Percentiles rank a stretch among this genome's conserved stretches.
Evolutionary conservation across 37 sponge, comb jelly and placozoan species (phyloP).

Genomic region (Aphrocallistes beatrix): DNA sequence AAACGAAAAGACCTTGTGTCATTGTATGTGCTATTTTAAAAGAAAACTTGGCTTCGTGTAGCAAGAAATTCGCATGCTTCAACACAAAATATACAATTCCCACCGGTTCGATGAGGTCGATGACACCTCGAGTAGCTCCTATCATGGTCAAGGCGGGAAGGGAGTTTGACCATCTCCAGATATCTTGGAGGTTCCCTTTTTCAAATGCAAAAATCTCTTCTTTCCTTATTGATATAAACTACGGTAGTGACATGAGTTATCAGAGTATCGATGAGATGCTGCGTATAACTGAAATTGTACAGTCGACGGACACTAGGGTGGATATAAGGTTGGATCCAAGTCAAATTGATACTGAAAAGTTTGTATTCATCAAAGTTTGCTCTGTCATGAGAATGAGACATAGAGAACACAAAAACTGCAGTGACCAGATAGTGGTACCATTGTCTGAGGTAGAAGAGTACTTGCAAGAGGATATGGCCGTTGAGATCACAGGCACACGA

Average conservation of each 20-base stretch:
- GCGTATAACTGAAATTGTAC: background rate
- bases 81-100: background rate
- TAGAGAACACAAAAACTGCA: background rate
- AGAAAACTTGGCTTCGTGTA: background rate
- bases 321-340: background rate
- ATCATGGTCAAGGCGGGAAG: background rate
- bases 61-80: slow-evolving; percentile 12
- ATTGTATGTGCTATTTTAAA: background rate
- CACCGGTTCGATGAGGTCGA: slow-evolving; percentile 3
- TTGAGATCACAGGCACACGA: background rate
- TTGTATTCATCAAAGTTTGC: background rate
- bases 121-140: background rate
- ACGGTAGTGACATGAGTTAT: background rate
- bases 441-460: background rate
- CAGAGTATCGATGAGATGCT: background rate
- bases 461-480: background rate
- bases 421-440: background rate
- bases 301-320: background rate
- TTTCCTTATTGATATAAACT: background rate
- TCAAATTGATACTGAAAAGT: background rate
- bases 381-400: background rate
- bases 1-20: background rate
- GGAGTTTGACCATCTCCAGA: background rate
- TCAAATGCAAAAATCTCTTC: background rate
- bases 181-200: background rate